Percentiles rank a stretch among this genome's conserved stretches.
These are phyloP conservation scores for Acrossocheilus fasciatus DNA, from an alignment of 2,797 vertebrate genomes.

Conservation along the genomic window DNA sequence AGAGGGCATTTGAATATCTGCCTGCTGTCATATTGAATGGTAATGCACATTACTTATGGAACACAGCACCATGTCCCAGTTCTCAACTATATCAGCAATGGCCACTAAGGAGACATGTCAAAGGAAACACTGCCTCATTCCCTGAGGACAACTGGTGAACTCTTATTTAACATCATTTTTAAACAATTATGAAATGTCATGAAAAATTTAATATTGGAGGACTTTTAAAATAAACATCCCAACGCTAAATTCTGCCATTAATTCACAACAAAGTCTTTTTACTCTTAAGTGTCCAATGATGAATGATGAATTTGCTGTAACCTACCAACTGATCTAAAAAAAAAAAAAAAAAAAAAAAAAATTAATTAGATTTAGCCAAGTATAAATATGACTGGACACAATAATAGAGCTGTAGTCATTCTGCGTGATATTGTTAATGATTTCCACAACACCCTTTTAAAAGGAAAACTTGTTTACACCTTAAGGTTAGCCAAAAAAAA, in stretches of 20 bases:
- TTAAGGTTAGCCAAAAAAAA: neutral
- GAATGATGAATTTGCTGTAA: neutral
- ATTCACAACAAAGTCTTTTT: neutral
- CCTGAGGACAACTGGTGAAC: neutral
- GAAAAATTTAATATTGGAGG: neutral
- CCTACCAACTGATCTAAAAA: neutral
- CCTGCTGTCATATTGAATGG: conserved; percentile 21
- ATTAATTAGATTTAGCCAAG: neutral
- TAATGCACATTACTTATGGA: conserved; percentile 38
- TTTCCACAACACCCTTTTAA: neutral
- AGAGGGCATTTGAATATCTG: conserved; percentile 23
- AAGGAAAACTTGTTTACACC: neutral
- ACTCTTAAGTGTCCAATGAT: neutral
- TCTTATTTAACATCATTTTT: neutral
- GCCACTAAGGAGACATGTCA: conserved; percentile 10
- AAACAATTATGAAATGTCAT: neutral
- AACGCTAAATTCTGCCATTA: neutral
- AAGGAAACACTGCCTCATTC: neutral
- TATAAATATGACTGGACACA: neutral
- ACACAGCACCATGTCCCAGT: conserved; percentile 22
- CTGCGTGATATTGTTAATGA: neutral
- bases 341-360: neutral
- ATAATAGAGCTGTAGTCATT: neutral
- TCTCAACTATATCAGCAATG: neutral
- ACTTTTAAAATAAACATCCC: neutral